Percentiles rank a stretch among this genome's conserved stretches.
Evolutionary conservation across 2,888 invertebrate genomes (phyloP).

Genomic region (Lepetodrilus schrolli): DNA sequence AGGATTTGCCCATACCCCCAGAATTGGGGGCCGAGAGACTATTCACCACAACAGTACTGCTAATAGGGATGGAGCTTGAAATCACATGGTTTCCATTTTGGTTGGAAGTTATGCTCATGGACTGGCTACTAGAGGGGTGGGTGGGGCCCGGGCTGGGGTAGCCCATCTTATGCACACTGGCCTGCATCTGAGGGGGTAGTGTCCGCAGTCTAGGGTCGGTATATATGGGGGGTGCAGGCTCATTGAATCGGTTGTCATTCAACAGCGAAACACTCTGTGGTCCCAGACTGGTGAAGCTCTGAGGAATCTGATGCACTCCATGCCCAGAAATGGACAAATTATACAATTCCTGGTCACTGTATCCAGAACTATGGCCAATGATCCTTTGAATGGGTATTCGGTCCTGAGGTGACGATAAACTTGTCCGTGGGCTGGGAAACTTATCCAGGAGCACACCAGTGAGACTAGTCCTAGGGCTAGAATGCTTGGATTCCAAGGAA

Average conservation of each 20-base stretch:
- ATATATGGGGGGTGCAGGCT: slow-evolving; percentile 59
- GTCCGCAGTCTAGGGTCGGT: slow-evolving; percentile 59
- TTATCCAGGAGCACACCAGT: slow-evolving; percentile 62
- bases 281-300: slow-evolving; percentile 43
- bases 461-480: slow-evolving; percentile 75
- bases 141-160: slow-evolving; percentile 7
- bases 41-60: slow-evolving; percentile 19
- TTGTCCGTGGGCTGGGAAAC: slow-evolving; percentile 76
- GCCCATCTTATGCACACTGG: slow-evolving; percentile 37
- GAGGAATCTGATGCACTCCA: slow-evolving; percentile 46
- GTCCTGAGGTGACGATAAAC: slow-evolving; percentile 68
- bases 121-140: not conserved
- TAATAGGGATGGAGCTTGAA: slow-evolving; percentile 15
- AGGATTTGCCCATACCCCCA: not conserved
- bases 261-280: slow-evolving; percentile 45
- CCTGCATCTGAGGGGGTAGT: slow-evolving; percentile 49
- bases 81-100: slow-evolving; percentile 33
- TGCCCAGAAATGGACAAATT: slow-evolving; percentile 36
- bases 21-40: not conserved
- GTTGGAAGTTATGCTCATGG: slow-evolving; percentile 14
- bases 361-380: slow-evolving; percentile 22
- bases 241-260: slow-evolving; percentile 63
- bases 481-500: slow-evolving; percentile 77
- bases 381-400: slow-evolving; percentile 41
- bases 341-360: slow-evolving; percentile 36